These are phyloP conservation scores for Pomacea canaliculata DNA, from an alignment of 2,888 invertebrate genomes.

Conservation along the genomic window DNA sequence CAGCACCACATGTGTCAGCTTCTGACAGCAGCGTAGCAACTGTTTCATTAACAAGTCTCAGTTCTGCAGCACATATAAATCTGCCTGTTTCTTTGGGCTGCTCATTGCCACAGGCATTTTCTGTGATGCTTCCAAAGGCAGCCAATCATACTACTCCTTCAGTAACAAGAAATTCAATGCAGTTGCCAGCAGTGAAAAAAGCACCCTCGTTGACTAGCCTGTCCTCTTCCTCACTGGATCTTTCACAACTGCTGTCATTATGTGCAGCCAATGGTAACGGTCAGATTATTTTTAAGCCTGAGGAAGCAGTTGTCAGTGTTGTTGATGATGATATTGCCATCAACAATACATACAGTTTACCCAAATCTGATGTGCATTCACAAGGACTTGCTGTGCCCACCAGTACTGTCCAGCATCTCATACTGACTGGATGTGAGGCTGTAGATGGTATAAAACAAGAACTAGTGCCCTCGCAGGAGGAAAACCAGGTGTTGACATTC, in stretches of 20 bases:
- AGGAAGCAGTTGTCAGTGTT: background rate
- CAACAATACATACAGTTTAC: background rate
- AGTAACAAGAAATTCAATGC: background rate
- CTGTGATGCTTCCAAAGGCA: background rate
- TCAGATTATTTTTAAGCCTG: background rate
- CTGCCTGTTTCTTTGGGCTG: too few species aligned
- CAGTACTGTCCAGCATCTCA: too few species aligned
- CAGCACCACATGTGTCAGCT: too few species aligned
- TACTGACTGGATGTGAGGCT: too few species aligned
- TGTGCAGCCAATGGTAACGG: background rate
- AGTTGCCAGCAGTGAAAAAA: conserved; percentile 1
- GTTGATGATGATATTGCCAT: background rate
- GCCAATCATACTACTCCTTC: background rate
- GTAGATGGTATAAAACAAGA: too few species aligned
- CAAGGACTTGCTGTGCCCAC: too few species aligned
- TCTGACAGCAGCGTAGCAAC: too few species aligned
- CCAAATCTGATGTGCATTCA: too few species aligned
- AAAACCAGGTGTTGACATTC: too few species aligned
- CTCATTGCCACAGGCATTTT: background rate
- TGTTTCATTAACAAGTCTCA: too few species aligned
- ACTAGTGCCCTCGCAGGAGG: too few species aligned
- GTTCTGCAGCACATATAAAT: too few species aligned
- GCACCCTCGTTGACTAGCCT: background rate
- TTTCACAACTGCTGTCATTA: background rate
- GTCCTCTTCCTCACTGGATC: background rate